Evolutionary conservation across 2,888 invertebrate species (phyloP), one percentile per base, ranked within the genome.

Genomic region (Subacronicta megacephala): DNA sequence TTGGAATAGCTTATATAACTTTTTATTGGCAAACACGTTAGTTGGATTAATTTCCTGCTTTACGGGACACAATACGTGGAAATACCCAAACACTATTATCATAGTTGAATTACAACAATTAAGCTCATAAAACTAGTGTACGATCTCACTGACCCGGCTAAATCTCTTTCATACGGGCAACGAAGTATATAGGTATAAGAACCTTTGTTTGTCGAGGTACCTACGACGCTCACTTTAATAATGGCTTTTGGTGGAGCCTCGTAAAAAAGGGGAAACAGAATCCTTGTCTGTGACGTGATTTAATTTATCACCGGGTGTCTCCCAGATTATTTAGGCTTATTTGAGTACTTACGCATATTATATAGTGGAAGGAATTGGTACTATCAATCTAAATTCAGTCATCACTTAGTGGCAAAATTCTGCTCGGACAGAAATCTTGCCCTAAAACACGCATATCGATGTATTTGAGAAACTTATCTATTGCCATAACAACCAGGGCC

Each of bases 261-360:
- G 60, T 64, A 68, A 71, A 71, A 68, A 68, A 52, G 38, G 53
- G 50, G 36, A 54, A 59, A 57, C 51, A 46, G 35, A 57, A 50
- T 55, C 44, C 60, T 60, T 68, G 73, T 38, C 40, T 47, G 64
- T 63, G 73, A 72, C 64, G 53, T 64, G 47, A 71, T 64, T 68
- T 72, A 58, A 70, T 70, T 72, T 70, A 67, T 71, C 70, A 60
- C 57, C 38, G 20, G 41, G 23, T 52, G 62, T 50, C 46, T 54
- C 26, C 23, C 38, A 10, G 54, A 56, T 40, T 43, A 63, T 57
- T 54, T 44, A 33, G 40, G 38, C 40, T 53, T 53, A 46, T 44
- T 46, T 20, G 7, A 10, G 16, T 41, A 51, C 15, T 13, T 35
- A 55, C 38, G 44, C 46, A 69, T 17, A 10, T 41, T 54, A 52